phyloP scores from a whole-genome alignment of 2,113 vertebrate species.

The Rhinolophus ferrumequinum region DNA sequence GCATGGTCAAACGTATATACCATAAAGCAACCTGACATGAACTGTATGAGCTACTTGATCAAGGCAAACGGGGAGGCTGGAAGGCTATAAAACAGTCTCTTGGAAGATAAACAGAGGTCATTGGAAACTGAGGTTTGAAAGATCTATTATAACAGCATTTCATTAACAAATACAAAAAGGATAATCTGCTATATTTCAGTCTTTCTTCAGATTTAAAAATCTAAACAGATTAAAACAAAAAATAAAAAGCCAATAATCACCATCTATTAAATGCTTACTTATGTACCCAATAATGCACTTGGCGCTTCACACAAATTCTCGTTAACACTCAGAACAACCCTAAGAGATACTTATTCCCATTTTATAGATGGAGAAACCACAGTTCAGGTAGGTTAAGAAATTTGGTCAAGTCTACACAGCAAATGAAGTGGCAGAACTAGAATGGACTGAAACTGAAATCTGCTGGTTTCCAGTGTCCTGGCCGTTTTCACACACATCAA shows the following conservation, averaged over 20 bases:
- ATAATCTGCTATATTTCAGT: slow-evolving; percentile 17
- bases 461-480: background rate
- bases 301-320: slow-evolving; percentile 36
- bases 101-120: slow-evolving; percentile 13
- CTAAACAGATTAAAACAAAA: slow-evolving; percentile 47
- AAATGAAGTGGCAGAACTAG: slow-evolving; percentile 6
- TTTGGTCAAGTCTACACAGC: background rate
- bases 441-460: background rate
- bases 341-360: background rate
- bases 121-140: slow-evolving; percentile 48
- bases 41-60: background rate
- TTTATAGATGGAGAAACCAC: slow-evolving; percentile 27
- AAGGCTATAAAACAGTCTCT: background rate
- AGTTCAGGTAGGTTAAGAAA: slow-evolving; percentile 10
- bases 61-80: background rate
- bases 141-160: slow-evolving; percentile 53
- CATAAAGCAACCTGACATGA: slow-evolving; percentile 58
- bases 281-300: background rate
- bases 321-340: slow-evolving; percentile 37
- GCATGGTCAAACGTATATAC: slow-evolving; percentile 76
- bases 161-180: slow-evolving; percentile 49
- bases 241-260: slow-evolving; percentile 51
- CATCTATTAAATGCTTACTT: slow-evolving; percentile 44
- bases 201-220: slow-evolving; percentile 46
- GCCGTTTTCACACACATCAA: background rate